Percentiles rank a stretch among this genome's conserved stretches.
Conservation (phyloP, 2,888 invertebrate genomes). For the Chironomus riparius region DNA sequence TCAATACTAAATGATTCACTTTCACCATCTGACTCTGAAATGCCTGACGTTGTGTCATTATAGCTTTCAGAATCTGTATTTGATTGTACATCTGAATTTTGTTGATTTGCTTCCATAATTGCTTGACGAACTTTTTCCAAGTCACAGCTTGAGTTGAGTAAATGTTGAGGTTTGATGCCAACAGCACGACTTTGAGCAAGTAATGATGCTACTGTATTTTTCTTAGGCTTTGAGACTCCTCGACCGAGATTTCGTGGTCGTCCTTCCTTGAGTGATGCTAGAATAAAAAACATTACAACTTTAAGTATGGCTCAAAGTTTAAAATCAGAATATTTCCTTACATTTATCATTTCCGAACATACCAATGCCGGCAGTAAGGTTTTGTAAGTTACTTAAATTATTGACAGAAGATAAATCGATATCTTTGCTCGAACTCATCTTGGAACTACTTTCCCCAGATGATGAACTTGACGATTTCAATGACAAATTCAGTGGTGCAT, state of each 20-base stretch:
- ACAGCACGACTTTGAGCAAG: slow-evolving; percentile 78
- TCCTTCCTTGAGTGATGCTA: slow-evolving; percentile 54
- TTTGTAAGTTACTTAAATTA: slow-evolving; percentile 41
- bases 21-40: slow-evolving; percentile 50
- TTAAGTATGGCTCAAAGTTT: no score
- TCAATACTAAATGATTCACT: slow-evolving; percentile 41
- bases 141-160: slow-evolving; percentile 48
- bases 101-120: slow-evolving; percentile 45
- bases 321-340: neutral
- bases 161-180: slow-evolving; percentile 68
- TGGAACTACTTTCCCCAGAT: neutral
- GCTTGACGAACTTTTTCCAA: slow-evolving; percentile 50
- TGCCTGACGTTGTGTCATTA: slow-evolving; percentile 47
- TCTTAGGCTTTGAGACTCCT: slow-evolving; percentile 83
- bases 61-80: slow-evolving; percentile 53
- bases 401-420: slow-evolving; percentile 8
- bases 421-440: neutral
- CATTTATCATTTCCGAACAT: slow-evolving; percentile 16
- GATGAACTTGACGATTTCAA: slow-evolving; percentile 53
- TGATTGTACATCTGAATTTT: slow-evolving; percentile 49
- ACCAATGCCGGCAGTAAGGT: slow-evolving; percentile 39
- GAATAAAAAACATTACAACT: neutral
- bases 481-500: slow-evolving; percentile 74
- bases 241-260: slow-evolving; percentile 75
- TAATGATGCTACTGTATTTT: slow-evolving; percentile 83